phyloP scores from a whole-genome alignment of 2,113 vertebrate genomes.

The Colaptes auratus region DNA sequence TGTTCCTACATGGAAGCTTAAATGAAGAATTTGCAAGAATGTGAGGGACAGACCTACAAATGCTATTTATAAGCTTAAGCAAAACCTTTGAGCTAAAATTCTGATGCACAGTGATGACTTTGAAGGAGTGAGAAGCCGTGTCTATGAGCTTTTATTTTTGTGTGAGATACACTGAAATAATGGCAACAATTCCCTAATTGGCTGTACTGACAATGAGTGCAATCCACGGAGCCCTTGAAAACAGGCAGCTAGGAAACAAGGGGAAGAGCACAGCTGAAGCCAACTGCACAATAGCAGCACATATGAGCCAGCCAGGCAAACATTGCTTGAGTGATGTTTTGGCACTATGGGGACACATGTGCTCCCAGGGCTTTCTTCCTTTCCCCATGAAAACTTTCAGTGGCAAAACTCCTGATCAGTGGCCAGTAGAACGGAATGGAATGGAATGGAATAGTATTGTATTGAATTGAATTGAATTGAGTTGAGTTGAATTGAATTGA shows the following conservation, averaged over 20 bases:
- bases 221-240: slow-evolving; percentile 19
- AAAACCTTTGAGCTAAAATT: slow-evolving; percentile 39
- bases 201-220: slow-evolving; percentile 4
- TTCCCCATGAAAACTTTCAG: neutral
- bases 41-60: slow-evolving; percentile 68
- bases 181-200: slow-evolving; percentile 41
- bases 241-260: neutral
- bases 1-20: slow-evolving; percentile 63
- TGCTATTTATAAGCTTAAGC: slow-evolving; percentile 42
- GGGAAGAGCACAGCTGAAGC: slow-evolving; percentile 5
- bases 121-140: neutral
- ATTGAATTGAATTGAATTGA: too few relatives aligned
- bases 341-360: neutral
- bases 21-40: slow-evolving; percentile 71
- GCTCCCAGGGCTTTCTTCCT: neutral
- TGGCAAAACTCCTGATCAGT: neutral
- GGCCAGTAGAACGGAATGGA: neutral
- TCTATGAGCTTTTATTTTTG: slow-evolving; percentile 15
- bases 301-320: neutral
- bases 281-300: neutral
- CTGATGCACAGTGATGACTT: neutral
- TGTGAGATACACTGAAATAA: slow-evolving; percentile 25
- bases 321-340: neutral
- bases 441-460: too few relatives aligned
- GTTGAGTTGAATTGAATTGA: too few relatives aligned